These are phyloP conservation scores for Agrenia bidenticulata DNA, from an alignment of 2,888 invertebrate species.

Conservation along the genomic window DNA sequence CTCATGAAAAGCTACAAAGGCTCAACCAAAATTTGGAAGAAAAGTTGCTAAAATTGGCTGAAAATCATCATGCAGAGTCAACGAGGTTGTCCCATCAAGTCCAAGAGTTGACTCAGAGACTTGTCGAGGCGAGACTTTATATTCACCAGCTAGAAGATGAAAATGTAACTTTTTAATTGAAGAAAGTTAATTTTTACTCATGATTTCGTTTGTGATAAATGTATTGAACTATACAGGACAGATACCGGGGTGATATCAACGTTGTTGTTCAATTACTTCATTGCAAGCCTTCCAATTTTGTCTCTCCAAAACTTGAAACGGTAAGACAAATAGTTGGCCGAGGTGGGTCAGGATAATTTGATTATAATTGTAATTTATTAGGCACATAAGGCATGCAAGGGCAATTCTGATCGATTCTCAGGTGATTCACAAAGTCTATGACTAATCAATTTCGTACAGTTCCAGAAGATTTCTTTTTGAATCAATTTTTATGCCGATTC, in stretches of 20 bases:
- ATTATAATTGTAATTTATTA: neutral
- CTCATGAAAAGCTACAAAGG: conserved; percentile 89
- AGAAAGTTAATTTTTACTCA: neutral
- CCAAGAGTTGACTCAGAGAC: conserved; percentile 67
- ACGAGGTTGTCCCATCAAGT: conserved; percentile 43
- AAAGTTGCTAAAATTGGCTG: conserved; percentile 86
- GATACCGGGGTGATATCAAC: conserved; percentile 90
- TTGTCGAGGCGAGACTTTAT: conserved; percentile 81
- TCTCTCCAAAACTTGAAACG: conserved; percentile 84
- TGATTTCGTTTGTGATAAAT: neutral
- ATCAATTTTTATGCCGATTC: no score
- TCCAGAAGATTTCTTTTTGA: no score
- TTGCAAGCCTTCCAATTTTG: conserved; percentile 92
- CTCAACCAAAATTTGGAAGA: conserved; percentile 94
- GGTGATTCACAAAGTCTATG: no score
- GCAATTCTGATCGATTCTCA: no score
- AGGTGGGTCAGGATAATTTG: conserved; percentile 1
- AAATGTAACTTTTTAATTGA: conserved; percentile 67
- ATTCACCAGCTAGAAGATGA: conserved; percentile 80
- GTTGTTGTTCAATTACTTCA: conserved; percentile 90
- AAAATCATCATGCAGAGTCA: conserved; percentile 56
- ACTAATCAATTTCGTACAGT: no score
- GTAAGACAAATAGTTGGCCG: conserved; percentile 60
- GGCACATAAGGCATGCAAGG: no score
- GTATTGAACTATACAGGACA: conserved; percentile 69